Conservation (phyloP, 2,888 invertebrate genomes). For the Tachina fera region DNA sequence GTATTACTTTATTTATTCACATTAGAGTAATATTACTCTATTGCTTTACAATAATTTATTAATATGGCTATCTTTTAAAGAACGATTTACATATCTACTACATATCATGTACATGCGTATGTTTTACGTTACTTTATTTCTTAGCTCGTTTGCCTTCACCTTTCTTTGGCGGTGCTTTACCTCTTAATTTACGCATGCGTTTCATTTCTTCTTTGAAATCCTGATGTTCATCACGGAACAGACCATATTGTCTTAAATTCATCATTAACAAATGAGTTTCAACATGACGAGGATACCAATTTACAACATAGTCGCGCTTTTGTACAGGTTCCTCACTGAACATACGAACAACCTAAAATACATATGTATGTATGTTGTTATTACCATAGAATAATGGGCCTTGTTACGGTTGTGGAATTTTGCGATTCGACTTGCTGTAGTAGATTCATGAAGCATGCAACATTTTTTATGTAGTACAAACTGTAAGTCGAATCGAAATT, state of each 20-base stretch:
- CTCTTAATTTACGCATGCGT: constrained; percentile 89
- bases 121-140: constrained; percentile 74
- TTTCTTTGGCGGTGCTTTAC: constrained; percentile 87
- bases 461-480: too few species aligned
- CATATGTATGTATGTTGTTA: not conserved
- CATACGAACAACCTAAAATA: constrained; percentile 85
- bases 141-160: constrained; percentile 83
- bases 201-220: constrained; percentile 95
- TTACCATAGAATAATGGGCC: not conserved
- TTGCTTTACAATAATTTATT: too few species aligned
- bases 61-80: not conserved
- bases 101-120: not conserved
- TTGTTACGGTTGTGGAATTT: constrained; percentile 73
- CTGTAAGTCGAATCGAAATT: too few species aligned
- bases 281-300: constrained; percentile 94
- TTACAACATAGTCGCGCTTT: constrained; percentile 87
- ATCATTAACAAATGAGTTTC: constrained; percentile 90
- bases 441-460: too few species aligned
- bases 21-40: too few species aligned
- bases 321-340: constrained; percentile 90
- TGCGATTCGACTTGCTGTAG: too few species aligned
- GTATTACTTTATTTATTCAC: too few species aligned
- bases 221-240: constrained; percentile 93
- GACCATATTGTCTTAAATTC: constrained; percentile 89
- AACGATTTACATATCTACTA: not conserved